phyloP scores from a whole-genome alignment of 2,113 vertebrate species.

The Hippoglossus stenolepis region DNA sequence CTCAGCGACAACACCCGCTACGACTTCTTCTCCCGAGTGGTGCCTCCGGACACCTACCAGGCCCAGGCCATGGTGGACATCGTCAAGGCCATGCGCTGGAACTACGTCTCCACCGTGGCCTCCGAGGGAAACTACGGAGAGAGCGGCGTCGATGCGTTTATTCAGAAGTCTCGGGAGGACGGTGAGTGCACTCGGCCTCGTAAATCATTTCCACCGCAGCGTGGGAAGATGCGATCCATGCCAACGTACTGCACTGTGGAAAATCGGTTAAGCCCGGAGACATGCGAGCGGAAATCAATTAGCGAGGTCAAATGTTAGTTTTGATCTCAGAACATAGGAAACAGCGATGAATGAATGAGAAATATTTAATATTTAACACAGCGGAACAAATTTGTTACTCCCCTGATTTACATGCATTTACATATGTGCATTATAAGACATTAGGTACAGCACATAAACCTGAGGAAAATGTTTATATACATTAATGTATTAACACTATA shows the following conservation, averaged over 20 bases:
- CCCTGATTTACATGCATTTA: neutral
- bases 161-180: constrained; percentile 94
- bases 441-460: neutral
- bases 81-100: constrained; percentile 94
- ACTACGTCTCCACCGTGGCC: constrained; percentile 94
- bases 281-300: constrained; percentile 28
- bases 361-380: neutral
- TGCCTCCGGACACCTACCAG: constrained; percentile 97
- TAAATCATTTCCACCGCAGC: constrained; percentile 13
- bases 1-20: constrained; percentile 98
- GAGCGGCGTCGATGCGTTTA: constrained; percentile 96
- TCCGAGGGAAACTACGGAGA: constrained; percentile 98
- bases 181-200: constrained; percentile 83
- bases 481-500: too few species aligned
- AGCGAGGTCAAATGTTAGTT: constrained; percentile 25
- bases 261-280: constrained; percentile 16
- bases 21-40: constrained; percentile 97
- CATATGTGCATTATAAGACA: neutral
- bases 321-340: constrained; percentile 5
- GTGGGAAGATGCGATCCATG: constrained; percentile 18
- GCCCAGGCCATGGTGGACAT: constrained; percentile 99
- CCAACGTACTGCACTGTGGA: neutral
- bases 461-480: too few species aligned
- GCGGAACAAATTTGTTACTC: neutral
- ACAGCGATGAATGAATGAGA: neutral